A percentile compares a stretch with the other conserved stretches of the same genome.
These are phyloP conservation scores for Macropis europaea DNA, from an alignment of 2,888 invertebrate genomes.

Conservation along the genomic window DNA sequence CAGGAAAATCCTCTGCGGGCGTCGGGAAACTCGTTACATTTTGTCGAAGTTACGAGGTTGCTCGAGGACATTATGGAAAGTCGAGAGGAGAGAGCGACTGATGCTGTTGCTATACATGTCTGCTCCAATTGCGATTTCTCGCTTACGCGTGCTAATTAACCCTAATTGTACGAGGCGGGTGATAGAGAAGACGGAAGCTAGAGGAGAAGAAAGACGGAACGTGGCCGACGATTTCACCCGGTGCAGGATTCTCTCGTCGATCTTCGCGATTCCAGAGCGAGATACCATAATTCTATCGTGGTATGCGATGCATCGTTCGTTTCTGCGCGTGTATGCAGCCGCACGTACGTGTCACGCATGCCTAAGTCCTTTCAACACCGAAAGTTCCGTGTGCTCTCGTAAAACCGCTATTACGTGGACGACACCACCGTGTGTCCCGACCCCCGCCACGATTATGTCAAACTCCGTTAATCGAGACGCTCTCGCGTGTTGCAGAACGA, in stretches of 20 bases:
- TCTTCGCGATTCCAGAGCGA: constrained; percentile 51
- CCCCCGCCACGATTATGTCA: constrained; percentile 45
- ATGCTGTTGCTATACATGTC: constrained; percentile 55
- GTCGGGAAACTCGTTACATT: too few species aligned
- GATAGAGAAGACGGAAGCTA: neutral
- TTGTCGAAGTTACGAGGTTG: neutral
- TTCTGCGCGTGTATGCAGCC: neutral
- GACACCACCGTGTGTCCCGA: too few species aligned
- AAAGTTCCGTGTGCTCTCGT: constrained; percentile 29
- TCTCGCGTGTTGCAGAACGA: neutral
- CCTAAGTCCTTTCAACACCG: constrained; percentile 40
- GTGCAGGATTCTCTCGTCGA: constrained; percentile 43
- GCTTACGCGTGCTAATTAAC: constrained; percentile 72
- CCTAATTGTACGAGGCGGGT: constrained; percentile 52
- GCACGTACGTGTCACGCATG: constrained; percentile 22
- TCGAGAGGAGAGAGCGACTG: constrained; percentile 55
- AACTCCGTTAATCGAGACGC: constrained; percentile 14
- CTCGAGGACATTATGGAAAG: constrained; percentile 50
- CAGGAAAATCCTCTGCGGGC: too few species aligned
- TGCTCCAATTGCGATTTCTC: constrained; percentile 73
- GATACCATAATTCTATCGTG: constrained; percentile 35
- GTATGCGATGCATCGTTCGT: constrained; percentile 40
- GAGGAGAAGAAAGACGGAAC: neutral
- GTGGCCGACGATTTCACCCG: constrained; percentile 55
- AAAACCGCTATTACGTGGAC: constrained; percentile 22